These are phyloP conservation scores for Pseudorasbora parva DNA, from an alignment of 2,113 vertebrate species.

Conservation along the genomic window DNA sequence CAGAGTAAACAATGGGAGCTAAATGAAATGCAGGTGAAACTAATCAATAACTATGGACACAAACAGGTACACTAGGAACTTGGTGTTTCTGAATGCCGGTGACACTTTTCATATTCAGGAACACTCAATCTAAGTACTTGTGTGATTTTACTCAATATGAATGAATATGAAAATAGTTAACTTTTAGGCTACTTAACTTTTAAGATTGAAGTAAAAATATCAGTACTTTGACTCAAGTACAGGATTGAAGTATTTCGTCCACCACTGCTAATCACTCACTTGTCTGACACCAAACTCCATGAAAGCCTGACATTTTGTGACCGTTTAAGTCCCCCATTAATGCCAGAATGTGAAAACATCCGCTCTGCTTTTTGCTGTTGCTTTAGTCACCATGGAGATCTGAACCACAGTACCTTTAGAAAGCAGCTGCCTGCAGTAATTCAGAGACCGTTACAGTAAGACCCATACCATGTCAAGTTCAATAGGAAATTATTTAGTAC, in stretches of 20 bases:
- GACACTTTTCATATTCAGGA: background rate
- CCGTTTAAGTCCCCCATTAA: background rate
- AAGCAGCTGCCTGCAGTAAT: conserved; percentile 1
- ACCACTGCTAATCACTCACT: background rate
- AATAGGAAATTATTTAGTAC: background rate
- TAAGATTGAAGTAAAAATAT: background rate
- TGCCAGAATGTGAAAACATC: conserved; percentile 38
- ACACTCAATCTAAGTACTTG: background rate
- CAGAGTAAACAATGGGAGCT: too few species aligned
- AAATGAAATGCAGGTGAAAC: too few species aligned
- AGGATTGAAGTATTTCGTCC: background rate
- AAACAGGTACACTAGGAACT: too few species aligned
- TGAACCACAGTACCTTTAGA: conserved; percentile 31
- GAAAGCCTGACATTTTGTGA: conserved; percentile 12
- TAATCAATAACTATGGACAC: too few species aligned
- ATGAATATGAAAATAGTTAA: background rate
- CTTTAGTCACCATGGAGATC: conserved; percentile 47
- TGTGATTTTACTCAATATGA: background rate
- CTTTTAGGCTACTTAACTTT: background rate
- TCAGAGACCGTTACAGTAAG: too few species aligned
- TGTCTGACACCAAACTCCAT: background rate
- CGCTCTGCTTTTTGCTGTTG: background rate
- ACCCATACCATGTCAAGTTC: background rate
- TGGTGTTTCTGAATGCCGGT: too few species aligned
- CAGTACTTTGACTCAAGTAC: background rate